Conservation (phyloP, 2,797 vertebrate species). For the Helicolenus hilgendorfi region DNA sequence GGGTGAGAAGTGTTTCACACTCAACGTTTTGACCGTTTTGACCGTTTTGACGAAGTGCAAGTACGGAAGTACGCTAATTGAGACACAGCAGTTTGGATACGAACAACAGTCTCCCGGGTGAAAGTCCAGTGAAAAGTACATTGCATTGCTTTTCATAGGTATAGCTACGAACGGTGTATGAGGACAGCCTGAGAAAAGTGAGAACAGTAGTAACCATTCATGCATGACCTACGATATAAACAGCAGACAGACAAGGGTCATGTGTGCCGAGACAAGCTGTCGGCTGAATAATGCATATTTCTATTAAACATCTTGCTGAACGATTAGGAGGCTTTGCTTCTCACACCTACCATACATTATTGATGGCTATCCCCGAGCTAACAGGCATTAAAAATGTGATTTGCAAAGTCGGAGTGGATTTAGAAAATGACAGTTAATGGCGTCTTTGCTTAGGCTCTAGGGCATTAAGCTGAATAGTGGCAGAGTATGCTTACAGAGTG, state of each 20-base stretch:
- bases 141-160: too few relatives aligned
- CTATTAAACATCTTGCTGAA: slow-evolving; percentile 62
- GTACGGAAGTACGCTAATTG: neutral
- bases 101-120: too few relatives aligned
- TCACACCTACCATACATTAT: slow-evolving; percentile 63
- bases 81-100: too few relatives aligned
- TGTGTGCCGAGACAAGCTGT: slow-evolving; percentile 33
- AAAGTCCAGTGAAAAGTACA: too few relatives aligned
- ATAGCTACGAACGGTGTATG: too few relatives aligned
- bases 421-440: slow-evolving; percentile 49
- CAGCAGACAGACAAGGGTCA: slow-evolving; percentile 22
- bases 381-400: slow-evolving; percentile 40
- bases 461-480: slow-evolving; percentile 32
- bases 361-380: slow-evolving; percentile 37
- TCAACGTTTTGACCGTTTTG: too few relatives aligned
- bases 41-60: too few relatives aligned
- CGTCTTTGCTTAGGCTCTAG: slow-evolving; percentile 31
- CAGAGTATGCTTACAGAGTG: neutral
- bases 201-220: slow-evolving; percentile 53
- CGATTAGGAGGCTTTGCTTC: slow-evolving; percentile 14
- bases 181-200: neutral
- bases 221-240: slow-evolving; percentile 48
- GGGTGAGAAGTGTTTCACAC: too few relatives aligned
- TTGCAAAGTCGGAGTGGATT: slow-evolving; percentile 31
- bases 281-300: slow-evolving; percentile 76